Evolutionary conservation across 1,140 invertebrate species (phyloP).

Genomic region (Littorina saxatilis): DNA sequence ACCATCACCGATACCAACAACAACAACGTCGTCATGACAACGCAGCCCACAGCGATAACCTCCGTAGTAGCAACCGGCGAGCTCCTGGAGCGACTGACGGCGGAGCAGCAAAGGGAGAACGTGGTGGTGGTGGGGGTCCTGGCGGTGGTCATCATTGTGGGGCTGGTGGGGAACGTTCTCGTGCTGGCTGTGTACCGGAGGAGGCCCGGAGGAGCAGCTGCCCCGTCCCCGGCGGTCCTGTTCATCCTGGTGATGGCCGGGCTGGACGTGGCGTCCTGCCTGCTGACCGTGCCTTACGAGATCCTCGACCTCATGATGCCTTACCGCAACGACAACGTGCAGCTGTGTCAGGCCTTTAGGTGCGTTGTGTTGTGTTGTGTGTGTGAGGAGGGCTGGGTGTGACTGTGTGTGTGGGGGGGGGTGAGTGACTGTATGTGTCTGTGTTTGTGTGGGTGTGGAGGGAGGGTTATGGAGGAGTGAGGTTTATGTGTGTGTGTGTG

Average conservation of each 20-base stretch:
- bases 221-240: neutral
- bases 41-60: neutral
- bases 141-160: slow-evolving; percentile 3
- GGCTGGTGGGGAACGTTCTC: slow-evolving; percentile 17
- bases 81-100: neutral
- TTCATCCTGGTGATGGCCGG: slow-evolving; percentile 34
- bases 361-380: neutral
- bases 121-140: slow-evolving; percentile 14
- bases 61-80: neutral
- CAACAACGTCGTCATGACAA: neutral
- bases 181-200: slow-evolving; percentile 21
- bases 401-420: too few species aligned
- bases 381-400: too few species aligned
- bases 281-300: slow-evolving; percentile 29
- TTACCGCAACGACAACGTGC: slow-evolving; percentile 31
- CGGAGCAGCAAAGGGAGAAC: slow-evolving; percentile 5
- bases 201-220: neutral
- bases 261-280: slow-evolving; percentile 24
- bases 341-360: slow-evolving; percentile 12
- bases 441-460: too few species aligned
- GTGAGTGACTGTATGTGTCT: too few species aligned
- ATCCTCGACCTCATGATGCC: slow-evolving; percentile 27
- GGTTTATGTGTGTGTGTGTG: too few species aligned
- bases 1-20: too few species aligned
- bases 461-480: too few species aligned